phyloP scores from a whole-genome alignment of 2,113 vertebrate genomes.

The Candoia aspera region DNA sequence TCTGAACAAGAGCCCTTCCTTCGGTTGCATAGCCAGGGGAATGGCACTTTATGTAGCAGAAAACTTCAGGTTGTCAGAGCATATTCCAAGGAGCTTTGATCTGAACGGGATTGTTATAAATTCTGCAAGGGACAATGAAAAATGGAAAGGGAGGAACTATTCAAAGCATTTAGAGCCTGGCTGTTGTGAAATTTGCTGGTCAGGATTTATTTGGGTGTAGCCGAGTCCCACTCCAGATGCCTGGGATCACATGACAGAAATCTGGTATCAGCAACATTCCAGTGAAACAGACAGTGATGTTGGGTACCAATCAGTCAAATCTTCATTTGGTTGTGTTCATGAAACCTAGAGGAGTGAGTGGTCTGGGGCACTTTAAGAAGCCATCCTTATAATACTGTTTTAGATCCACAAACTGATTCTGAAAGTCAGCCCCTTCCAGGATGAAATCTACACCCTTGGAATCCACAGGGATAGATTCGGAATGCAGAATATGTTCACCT shows the following conservation, averaged over 20 bases:
- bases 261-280: not conserved
- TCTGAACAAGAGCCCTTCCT: no score
- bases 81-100: conserved; percentile 46
- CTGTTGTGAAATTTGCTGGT: not conserved
- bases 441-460: not conserved
- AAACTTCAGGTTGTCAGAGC: conserved; percentile 78
- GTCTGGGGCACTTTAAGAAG: not conserved
- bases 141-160: not conserved
- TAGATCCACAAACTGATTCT: not conserved
- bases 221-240: no score
- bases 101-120: not conserved
- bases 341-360: not conserved
- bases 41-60: no score
- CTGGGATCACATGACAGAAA: not conserved
- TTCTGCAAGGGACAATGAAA: not conserved
- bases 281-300: not conserved
- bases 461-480: not conserved
- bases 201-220: no score
- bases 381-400: not conserved
- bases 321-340: not conserved
- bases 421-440: not conserved
- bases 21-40: conserved; percentile 65
- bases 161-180: not conserved
- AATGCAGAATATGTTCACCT: not conserved
- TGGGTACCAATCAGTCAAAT: not conserved